Base-by-base conservation (phyloP, 2,797 vertebrate genomes). In the Labroides dimidiatus region DNA sequence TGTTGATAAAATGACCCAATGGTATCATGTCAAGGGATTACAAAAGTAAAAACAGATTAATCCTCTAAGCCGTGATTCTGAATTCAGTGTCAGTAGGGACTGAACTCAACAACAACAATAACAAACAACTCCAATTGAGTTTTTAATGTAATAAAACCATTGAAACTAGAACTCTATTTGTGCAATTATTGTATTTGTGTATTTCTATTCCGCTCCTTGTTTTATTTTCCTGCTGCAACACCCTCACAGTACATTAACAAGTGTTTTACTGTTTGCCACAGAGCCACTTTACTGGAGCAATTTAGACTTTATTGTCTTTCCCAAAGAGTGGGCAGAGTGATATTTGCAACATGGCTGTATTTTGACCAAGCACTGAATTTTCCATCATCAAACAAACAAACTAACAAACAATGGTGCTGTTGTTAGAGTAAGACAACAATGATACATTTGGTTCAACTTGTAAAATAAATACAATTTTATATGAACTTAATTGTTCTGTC, bases 181-280 rank as follows among this genome's bases (percentile, higher is more conserved):
- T 20, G n/a, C 43, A 1, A 20, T 10, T 12, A 21, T 20, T 47
- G 7, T 47, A 20, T 2, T 12, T 12, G 3, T 39, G 30, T 33
- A 33, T 14, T 12, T 9, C 9, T 36, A 27, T 2, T 30, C 17
- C 11, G 5, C 24, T 49, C 12, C 49, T 36, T 54, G 14, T 50
- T 67, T 30, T 21, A 65, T 47, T 51, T 52, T 53, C 33, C 42
- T 33, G 42, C n/a, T 42, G 61, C 16, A 49, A 43, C 50, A 61
- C 16, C 44, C 43, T 24, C 48, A 41, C n/a, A 21, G 23, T 42
- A 16, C n/a, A 48, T 16, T 56, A 2, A 39, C 17, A 45, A 14
- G 30, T 56, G 30, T 56, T 62, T 69, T 16, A 52, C n/a, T 56
- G 41, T 57, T 56, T 63, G 23, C 42, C 41, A 19, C 41, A 33